These are phyloP conservation scores for Xiphorhynchus elegans DNA, from an alignment of 2,113 vertebrate genomes.

Conservation along the genomic window DNA sequence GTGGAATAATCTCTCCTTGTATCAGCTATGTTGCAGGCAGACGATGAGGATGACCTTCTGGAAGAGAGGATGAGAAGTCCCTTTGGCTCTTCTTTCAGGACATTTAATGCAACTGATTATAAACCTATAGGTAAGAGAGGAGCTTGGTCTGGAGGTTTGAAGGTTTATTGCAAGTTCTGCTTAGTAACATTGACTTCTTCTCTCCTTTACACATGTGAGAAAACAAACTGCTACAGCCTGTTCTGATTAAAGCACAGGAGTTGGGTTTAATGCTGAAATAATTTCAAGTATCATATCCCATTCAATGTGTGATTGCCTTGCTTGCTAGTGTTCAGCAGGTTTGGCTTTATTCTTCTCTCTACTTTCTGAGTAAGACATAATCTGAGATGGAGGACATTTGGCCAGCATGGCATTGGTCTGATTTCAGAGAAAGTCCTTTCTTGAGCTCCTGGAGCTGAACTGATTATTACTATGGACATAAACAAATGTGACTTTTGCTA, in stretches of 20 bases:
- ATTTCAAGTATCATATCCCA: background rate
- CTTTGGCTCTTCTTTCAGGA: slow-evolving; percentile 98
- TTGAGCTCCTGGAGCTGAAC: background rate
- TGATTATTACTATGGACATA: background rate
- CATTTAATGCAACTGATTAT: slow-evolving; percentile 98
- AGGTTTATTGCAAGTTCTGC: background rate
- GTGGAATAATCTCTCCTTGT: background rate
- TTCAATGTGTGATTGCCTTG: background rate
- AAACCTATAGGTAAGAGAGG: slow-evolving; percentile 91
- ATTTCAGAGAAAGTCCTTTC: background rate
- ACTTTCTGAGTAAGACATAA: background rate
- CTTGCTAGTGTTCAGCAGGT: background rate
- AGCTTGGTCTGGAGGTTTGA: background rate
- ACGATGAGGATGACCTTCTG: slow-evolving; percentile 96
- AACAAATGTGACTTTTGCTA: background rate
- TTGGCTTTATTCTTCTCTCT: background rate
- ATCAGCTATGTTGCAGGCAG: slow-evolving; percentile 96
- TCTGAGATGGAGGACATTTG: slow-evolving; percentile 1
- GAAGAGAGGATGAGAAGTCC: slow-evolving; percentile 98
- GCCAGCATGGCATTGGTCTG: background rate
- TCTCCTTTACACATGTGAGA: background rate
- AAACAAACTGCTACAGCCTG: background rate
- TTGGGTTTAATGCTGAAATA: background rate
- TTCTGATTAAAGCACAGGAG: background rate
- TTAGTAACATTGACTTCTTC: background rate